These are phyloP conservation scores for Aphaenogaster ashmeadi DNA, from an alignment of 1,140 invertebrate species.

Conservation along the genomic window DNA sequence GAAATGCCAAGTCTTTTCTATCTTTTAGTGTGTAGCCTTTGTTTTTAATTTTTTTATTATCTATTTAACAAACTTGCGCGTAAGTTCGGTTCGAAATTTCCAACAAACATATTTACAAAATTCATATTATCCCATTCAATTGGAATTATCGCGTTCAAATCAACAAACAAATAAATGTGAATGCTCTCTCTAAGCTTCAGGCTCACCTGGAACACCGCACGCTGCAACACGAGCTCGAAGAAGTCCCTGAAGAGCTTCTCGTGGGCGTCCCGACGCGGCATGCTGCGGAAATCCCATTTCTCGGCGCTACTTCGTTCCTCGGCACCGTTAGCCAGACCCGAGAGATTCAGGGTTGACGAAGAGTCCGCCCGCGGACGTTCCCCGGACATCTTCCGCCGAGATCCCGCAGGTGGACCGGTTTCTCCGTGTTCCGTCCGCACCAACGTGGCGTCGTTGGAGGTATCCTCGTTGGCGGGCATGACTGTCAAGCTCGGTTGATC, in stretches of 20 bases:
- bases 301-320: background rate
- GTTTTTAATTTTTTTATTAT: background rate
- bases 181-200: background rate
- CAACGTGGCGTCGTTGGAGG: conserved; percentile 67
- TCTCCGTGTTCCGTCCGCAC: conserved; percentile 19
- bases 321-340: background rate
- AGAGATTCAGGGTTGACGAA: too few species aligned
- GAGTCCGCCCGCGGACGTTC: background rate
- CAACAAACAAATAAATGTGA: background rate
- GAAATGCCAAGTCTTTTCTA: background rate
- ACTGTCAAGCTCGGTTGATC: conserved; percentile 57
- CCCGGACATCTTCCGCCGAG: background rate
- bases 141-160: background rate
- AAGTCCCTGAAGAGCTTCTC: conserved; percentile 91
- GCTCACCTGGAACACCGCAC: conserved; percentile 91
- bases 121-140: background rate
- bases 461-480: conserved; percentile 83
- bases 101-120: background rate
- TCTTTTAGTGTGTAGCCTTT: background rate
- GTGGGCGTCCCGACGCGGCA: conserved; percentile 89
- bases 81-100: background rate
- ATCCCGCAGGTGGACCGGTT: background rate
- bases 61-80: background rate
- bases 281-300: conserved; percentile 78
- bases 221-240: conserved; percentile 91